Evolutionary conservation across 2,797 vertebrate genomes (phyloP), one percentile per base, ranked within the genome.

Genomic region (Danio kyathit): DNA sequence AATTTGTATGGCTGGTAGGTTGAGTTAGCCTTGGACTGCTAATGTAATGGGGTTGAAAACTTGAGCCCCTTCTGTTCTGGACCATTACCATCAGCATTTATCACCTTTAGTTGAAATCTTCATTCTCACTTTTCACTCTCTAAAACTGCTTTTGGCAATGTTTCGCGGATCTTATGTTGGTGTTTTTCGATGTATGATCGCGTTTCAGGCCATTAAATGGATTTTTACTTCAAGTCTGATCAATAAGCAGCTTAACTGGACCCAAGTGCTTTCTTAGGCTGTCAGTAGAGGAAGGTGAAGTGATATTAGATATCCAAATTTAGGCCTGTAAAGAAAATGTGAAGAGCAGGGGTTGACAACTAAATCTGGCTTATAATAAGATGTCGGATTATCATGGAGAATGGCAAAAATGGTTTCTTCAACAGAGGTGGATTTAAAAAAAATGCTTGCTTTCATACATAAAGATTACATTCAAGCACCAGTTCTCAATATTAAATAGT

Each of bases 211-310:
- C 60, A 82, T 77, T 72, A 77, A 73, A 61, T 80, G 51, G 57
- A 79, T 73, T 80, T 79, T 64, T 74, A 54, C 67, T 78, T 52
- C 38, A 60, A 69, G 43, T 52, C 70, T 46, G 84, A 78, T 83
- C 77, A 1, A 83, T 83, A 65, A n/a, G 52, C 10, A 5, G 12
- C 46, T 74, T 63, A 71, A 48, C 29, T 70, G 64, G 69, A 81
- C 59, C 56, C 8, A 17, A 17, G 48, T 70, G 57, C 61, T 64
- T 71, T 71, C 2, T 54, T 82, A 77, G 56, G 9, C 43, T 69
- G 46, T 78, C 43, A 14, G 43, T 71, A 71, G 56, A 71, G 17
- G 13, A 41, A 61, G 56, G 76, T 61, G 17, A 79, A 61, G 54
- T 17, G 65, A n/a, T 79, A 51, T 29, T 71, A 51, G 48, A 41